Evolutionary conservation across 2,113 vertebrate species (phyloP).

Genomic region (Lathamus discolor): DNA sequence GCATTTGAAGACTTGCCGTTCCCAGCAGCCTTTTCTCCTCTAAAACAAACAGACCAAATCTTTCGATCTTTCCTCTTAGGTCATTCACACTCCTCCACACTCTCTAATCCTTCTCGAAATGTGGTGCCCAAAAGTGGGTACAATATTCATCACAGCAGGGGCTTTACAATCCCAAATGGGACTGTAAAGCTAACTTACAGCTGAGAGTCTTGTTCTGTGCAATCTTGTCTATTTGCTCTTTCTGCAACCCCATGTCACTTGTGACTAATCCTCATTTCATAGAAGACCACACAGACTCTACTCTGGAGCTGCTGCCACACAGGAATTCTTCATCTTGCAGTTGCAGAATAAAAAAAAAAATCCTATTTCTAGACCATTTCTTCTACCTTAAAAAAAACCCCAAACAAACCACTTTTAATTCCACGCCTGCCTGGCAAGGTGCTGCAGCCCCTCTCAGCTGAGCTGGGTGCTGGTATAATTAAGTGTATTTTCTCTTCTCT

Average conservation of each 20-base stretch:
- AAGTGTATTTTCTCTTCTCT: neutral
- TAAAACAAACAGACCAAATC: neutral
- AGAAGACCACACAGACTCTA: neutral
- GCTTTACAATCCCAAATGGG: neutral
- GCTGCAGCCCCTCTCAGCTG: neutral
- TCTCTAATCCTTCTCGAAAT: neutral
- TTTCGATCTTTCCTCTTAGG: neutral
- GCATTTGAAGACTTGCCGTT: neutral
- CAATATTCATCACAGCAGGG: neutral
- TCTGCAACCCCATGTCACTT: neutral
- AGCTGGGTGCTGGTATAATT: neutral
- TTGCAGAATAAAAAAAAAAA: neutral
- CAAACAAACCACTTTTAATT: neutral
- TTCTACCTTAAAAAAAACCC: neutral
- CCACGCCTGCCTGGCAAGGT: neutral
- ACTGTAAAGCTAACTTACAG: neutral
- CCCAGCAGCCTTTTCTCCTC: neutral
- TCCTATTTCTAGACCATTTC: neutral
- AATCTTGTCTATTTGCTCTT: neutral
- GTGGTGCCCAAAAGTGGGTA: neutral
- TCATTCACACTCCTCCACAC: slow-evolving; percentile 14
- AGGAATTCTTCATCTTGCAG: neutral
- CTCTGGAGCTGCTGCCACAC: neutral
- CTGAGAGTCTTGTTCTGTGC: neutral
- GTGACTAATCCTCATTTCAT: neutral